phyloP scores from a whole-genome alignment of 2,888 invertebrate species.

The Rotaria magnacalcarata region DNA sequence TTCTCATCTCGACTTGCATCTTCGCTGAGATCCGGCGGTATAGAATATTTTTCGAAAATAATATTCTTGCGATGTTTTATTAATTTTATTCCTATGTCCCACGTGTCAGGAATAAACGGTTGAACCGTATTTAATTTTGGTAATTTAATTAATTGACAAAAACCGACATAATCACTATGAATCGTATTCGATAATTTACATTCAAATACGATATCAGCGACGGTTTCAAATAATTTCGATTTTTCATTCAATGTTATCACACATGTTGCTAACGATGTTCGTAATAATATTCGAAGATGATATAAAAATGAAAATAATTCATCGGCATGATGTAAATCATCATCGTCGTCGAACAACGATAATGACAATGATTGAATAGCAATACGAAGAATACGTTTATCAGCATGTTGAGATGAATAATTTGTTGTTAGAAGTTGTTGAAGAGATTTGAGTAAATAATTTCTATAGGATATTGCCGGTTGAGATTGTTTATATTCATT shows the following conservation, averaged over 20 bases:
- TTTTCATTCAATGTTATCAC: slow-evolving; percentile 9
- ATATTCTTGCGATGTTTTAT: slow-evolving; percentile 24
- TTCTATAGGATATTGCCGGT: background rate
- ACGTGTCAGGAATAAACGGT: slow-evolving; percentile 23
- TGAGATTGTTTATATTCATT: background rate
- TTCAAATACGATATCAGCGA: slow-evolving; percentile 3
- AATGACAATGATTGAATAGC: slow-evolving; percentile 22
- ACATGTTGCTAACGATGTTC: slow-evolving; percentile 32
- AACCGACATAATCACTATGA: background rate
- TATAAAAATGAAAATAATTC: slow-evolving; percentile 13
- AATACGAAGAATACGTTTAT: slow-evolving; percentile 25
- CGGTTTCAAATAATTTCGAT: slow-evolving; percentile 8
- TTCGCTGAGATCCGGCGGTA: background rate
- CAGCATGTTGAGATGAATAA: background rate
- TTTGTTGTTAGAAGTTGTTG: background rate
- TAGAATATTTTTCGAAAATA: slow-evolving; percentile 29
- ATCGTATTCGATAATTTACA: background rate
- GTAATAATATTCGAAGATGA: background rate
- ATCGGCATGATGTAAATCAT: background rate
- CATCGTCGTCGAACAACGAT: background rate
- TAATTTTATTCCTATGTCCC: slow-evolving; percentile 33
- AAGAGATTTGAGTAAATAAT: background rate
- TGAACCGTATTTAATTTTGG: background rate
- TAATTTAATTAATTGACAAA: slow-evolving; percentile 29
- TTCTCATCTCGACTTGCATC: slow-evolving; percentile 18